Evolutionary conservation across 2,113 vertebrate genomes (phyloP), one percentile per base, ranked within the genome.

Genomic region (Etheostoma cragini): DNA sequence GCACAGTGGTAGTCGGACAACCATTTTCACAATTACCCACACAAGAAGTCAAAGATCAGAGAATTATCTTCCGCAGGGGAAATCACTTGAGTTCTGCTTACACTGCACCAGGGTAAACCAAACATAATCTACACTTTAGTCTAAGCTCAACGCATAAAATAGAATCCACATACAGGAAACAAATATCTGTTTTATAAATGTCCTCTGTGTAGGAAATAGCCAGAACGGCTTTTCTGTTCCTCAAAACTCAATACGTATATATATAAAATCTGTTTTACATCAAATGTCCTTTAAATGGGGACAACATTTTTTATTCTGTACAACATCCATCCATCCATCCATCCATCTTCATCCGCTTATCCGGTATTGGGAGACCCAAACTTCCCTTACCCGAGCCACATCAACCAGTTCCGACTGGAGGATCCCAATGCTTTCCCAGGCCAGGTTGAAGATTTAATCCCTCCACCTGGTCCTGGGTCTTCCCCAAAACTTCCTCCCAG

Each of bases 11-110:
- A 65, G 80, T 54, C 11, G 19, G 65, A 65, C 26, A 42, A 13
- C 45, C 24, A 10, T 76, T 82, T 57, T 13, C 30, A 71, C 72
- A 54, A 70, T 83, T 70, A 81, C 61, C 58, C 35, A n/a, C 64
- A 30, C 57, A 58, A 47, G n/a, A 53, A 84, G 74, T 57, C 67
- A 72, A 11, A 56, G 73, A 71, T 82, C 76, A 63, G 76, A 63
- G 76, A 64, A 68, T 71, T 38, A 53, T 70, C 49, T 69, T 72
- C 54, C 61, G 38, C 35, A 6, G 16, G 72, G 64, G 61, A 81
- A 84, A 83, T 46, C 16, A 70, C 63, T 70, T 30, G 13, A 65
- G 47, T 66, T 71, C 35, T n/a, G 33, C 62, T 38, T 66, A n/a
- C 58, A 30, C 53, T 62, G 64, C 64, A 71, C 30, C 57, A 52